phyloP scores from a whole-genome alignment of 2,797 vertebrate species.

The Chelonia mydas region DNA sequence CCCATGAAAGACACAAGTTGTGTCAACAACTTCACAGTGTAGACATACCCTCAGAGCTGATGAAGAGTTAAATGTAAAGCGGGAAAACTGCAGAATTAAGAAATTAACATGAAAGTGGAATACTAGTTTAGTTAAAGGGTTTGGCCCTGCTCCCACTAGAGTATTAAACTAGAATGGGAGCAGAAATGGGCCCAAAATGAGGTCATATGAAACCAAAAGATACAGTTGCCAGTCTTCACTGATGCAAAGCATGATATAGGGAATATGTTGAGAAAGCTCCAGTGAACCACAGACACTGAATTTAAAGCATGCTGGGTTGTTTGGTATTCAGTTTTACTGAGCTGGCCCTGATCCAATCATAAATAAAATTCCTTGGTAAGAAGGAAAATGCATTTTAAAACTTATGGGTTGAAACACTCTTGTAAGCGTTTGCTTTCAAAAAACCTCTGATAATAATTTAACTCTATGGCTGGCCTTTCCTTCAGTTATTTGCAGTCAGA shows the following conservation, averaged over 20 bases:
- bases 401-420: neutral
- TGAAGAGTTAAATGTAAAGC: conserved; percentile 1
- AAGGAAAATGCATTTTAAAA: neutral
- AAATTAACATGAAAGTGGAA: conserved; percentile 35
- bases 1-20: no score
- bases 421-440: neutral
- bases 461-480: neutral
- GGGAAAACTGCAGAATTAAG: neutral
- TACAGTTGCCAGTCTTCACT: neutral
- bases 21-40: no score
- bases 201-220: neutral
- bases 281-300: neutral
- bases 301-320: neutral
- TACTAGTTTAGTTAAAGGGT: neutral
- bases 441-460: neutral
- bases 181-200: neutral
- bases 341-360: neutral
- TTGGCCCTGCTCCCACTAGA: conserved; percentile 10
- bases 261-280: neutral
- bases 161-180: neutral
- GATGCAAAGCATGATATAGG: neutral
- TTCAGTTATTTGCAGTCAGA: neutral
- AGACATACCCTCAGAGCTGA: neutral
- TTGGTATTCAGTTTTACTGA: neutral
- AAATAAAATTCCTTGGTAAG: neutral